A percentile compares a stretch with the other conserved stretches of the same genome.
Conservation (phyloP, 2,888 invertebrate species). For the Sicus ferrugineus region DNA sequence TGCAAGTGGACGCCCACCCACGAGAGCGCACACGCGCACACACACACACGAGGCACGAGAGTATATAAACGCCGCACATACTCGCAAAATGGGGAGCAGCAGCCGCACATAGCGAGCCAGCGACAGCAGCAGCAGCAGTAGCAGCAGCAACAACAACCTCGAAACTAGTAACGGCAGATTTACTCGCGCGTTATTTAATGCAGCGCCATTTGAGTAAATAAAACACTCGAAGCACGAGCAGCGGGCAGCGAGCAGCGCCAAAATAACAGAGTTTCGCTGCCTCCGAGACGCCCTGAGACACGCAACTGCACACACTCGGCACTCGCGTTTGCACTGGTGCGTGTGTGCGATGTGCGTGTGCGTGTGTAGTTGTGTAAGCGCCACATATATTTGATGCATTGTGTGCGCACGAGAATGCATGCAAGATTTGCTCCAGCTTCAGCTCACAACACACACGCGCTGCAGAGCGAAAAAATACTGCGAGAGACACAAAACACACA, state of each 20-base stretch:
- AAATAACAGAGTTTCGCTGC: background rate
- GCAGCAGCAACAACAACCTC: background rate
- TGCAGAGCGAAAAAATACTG: too few species aligned
- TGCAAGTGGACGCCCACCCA: slow-evolving; percentile 29
- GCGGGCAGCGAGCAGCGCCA: too few species aligned
- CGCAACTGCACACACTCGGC: background rate
- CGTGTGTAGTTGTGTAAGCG: background rate
- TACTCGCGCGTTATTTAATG: slow-evolving; percentile 21
- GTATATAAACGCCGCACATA: background rate
- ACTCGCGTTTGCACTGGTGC: background rate
- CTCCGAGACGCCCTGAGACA: background rate
- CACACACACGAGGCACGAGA: background rate
- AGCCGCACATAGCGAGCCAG: background rate
- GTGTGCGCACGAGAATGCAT: too few species aligned
- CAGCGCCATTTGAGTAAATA: slow-evolving; percentile 28
- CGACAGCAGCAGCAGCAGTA: background rate
- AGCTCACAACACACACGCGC: too few species aligned
- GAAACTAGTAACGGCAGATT: background rate
- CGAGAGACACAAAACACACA: too few species aligned
- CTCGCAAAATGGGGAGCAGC: slow-evolving; percentile 20
- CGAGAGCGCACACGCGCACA: too few species aligned
- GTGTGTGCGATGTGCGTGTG: background rate
- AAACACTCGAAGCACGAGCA: too few species aligned
- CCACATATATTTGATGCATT: background rate
- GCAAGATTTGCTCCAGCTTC: too few species aligned